phyloP scores from a whole-genome alignment of 2,113 vertebrate genomes.

The Gopherus evgoodei region DNA sequence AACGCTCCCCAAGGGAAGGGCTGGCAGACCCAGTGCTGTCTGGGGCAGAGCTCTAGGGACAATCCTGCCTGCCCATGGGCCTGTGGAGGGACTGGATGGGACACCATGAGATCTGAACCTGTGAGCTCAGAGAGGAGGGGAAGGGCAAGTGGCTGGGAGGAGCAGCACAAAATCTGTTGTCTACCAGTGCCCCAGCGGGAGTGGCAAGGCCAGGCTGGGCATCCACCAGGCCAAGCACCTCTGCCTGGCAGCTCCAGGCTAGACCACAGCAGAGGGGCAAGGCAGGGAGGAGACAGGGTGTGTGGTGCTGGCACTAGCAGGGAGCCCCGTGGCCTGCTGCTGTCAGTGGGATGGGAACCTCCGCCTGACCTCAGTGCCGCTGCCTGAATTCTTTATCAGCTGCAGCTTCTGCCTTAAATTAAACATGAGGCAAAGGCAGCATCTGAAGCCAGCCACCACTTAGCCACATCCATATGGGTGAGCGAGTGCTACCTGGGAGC shows the following conservation, averaged over 20 bases:
- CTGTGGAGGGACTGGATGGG: background rate
- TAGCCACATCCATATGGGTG: background rate
- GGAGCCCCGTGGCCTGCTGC: background rate
- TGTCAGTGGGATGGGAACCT: background rate
- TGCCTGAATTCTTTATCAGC: background rate
- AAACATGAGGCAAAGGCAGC: background rate
- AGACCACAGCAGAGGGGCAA: background rate
- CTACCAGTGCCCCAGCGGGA: no score
- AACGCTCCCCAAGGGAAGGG: no score
- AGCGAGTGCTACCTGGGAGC: background rate
- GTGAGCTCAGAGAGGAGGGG: no score
- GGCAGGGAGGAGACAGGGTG: background rate
- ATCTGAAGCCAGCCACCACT: background rate
- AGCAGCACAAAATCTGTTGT: no score
- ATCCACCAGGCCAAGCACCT: no score
- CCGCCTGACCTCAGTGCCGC: background rate
- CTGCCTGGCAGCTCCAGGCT: no score
- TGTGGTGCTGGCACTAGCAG: background rate
- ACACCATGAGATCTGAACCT: no score
- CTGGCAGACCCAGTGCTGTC: background rate
- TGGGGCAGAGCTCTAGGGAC: background rate
- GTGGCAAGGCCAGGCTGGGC: no score
- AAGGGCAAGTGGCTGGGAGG: no score
- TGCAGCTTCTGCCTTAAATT: background rate
- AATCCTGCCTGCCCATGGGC: background rate